These are phyloP conservation scores for Chromis chromis DNA, from an alignment of 2,797 vertebrate species.

Conservation along the genomic window DNA sequence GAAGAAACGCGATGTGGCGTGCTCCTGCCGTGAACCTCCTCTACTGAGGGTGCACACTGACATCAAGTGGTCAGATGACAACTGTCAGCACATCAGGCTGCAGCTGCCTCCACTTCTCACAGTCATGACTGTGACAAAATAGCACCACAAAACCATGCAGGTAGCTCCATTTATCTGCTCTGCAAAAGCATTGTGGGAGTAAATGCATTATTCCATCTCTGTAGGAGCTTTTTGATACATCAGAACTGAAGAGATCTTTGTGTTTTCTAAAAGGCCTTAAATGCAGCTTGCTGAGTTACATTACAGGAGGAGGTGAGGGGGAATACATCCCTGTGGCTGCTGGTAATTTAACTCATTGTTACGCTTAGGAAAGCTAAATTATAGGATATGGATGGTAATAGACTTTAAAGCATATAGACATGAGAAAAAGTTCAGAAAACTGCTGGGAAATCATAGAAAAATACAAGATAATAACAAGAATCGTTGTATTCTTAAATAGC, in stretches of 20 bases:
- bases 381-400: background rate
- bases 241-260: background rate
- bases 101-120: background rate
- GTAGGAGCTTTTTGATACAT: conserved; percentile 4
- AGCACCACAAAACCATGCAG: background rate
- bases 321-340: background rate
- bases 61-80: conserved; percentile 75
- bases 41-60: conserved; percentile 71
- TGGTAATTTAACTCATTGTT: background rate
- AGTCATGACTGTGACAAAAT: background rate
- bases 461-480: too few relatives aligned
- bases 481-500: too few relatives aligned
- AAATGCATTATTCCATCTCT: background rate
- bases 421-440: background rate
- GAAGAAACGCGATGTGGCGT: conserved; percentile 25
- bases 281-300: background rate
- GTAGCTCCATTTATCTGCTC: background rate
- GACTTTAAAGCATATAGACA: background rate
- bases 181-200: background rate
- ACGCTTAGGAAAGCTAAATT: background rate
- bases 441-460: background rate
- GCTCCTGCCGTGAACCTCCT: conserved; percentile 28
- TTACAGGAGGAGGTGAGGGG: background rate
- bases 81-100: conserved; percentile 38
- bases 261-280: background rate